Evolutionary conservation across 1,140 invertebrate genomes (phyloP).

Genomic region (Drosophila punjabiensis): DNA sequence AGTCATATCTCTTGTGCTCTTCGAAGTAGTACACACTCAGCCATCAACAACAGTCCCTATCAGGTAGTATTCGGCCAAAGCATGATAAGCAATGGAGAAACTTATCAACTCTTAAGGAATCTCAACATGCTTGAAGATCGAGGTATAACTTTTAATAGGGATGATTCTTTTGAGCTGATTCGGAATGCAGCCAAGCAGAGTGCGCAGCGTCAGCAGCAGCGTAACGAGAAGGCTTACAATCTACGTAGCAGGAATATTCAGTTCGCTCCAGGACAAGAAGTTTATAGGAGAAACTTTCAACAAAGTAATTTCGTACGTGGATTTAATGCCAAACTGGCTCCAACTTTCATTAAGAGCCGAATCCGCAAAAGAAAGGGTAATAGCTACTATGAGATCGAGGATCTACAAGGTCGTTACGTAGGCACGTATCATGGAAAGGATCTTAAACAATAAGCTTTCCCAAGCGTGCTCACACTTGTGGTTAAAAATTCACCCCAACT

Average conservation of each 20-base stretch:
- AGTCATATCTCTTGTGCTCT: not conserved
- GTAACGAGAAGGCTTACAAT: not conserved
- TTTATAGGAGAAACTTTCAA: conserved; percentile 1
- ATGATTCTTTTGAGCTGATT: conserved; percentile 3
- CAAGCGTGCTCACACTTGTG: no score
- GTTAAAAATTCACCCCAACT: no score
- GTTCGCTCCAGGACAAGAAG: not conserved
- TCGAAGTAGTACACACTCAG: not conserved
- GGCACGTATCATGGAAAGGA: not conserved
- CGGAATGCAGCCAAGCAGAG: not conserved
- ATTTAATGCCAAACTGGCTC: not conserved
- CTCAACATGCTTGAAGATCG: conserved; percentile 4
- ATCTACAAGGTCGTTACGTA: conserved; percentile 6
- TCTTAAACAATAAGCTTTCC: no score
- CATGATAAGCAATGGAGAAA: not conserved
- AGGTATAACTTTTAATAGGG: not conserved
- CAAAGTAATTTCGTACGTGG: conserved; percentile 11
- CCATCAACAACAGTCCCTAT: not conserved
- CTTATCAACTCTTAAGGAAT: not conserved
- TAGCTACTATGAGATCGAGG: not conserved
- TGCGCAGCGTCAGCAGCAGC: not conserved
- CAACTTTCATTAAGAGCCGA: not conserved
- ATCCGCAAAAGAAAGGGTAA: not conserved
- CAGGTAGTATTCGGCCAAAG: not conserved
- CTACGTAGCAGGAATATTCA: not conserved